phyloP scores from a whole-genome alignment of 2,113 vertebrate species.

The Campylorhamphus procurvoides region DNA sequence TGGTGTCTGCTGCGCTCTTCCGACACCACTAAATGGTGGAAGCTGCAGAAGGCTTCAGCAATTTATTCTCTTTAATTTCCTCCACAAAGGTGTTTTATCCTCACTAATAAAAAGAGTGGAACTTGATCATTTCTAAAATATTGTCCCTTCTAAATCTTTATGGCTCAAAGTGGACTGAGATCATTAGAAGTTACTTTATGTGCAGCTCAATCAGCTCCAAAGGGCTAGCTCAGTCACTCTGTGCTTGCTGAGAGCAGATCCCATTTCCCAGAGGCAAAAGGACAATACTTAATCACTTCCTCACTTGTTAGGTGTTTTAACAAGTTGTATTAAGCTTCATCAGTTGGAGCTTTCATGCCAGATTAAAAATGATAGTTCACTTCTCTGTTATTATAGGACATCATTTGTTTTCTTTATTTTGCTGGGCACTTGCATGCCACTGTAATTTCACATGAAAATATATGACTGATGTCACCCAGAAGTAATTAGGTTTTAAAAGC shows the following conservation, averaged over 20 bases:
- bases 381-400: slow-evolving; percentile 52
- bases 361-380: slow-evolving; percentile 69
- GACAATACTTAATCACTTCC: slow-evolving; percentile 65
- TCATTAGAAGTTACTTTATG: slow-evolving; percentile 65
- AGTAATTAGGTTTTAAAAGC: slow-evolving; percentile 75
- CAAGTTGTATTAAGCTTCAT: slow-evolving; percentile 71
- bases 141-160: slow-evolving; percentile 73
- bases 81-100: slow-evolving; percentile 66
- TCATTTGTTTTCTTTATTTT: slow-evolving; percentile 72
- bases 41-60: slow-evolving; percentile 22
- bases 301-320: slow-evolving; percentile 71
- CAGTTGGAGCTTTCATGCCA: slow-evolving; percentile 46
- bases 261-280: slow-evolving; percentile 61
- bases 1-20: not conserved
- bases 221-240: slow-evolving; percentile 35
- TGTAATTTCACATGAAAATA: slow-evolving; percentile 65
- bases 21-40: not conserved
- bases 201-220: slow-evolving; percentile 54
- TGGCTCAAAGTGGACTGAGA: slow-evolving; percentile 67
- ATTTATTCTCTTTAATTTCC: slow-evolving; percentile 66
- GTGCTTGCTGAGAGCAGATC: slow-evolving; percentile 40
- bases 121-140: slow-evolving; percentile 71
- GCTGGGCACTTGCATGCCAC: slow-evolving; percentile 47
- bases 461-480: slow-evolving; percentile 70
- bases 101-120: slow-evolving; percentile 66